These are phyloP conservation scores for Typhlichthys eigenmanni DNA, from an alignment of 2,797 vertebrate species.

Conservation along the genomic window DNA sequence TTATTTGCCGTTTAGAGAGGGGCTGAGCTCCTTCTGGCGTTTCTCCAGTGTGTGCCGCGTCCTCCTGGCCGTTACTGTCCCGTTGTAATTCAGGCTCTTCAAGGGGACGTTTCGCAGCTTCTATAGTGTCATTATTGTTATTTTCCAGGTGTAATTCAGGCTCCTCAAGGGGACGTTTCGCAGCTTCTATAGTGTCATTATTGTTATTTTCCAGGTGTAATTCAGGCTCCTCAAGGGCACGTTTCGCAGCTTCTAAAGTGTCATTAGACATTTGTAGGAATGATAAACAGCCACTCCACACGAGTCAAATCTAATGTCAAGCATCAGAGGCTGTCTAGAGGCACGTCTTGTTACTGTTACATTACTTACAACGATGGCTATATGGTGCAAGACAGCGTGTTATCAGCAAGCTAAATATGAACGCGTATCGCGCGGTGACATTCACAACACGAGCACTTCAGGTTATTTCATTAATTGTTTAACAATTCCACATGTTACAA, in stretches of 20 bases:
- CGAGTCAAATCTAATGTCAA: background rate
- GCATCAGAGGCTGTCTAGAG: background rate
- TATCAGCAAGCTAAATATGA: background rate
- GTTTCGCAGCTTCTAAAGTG: background rate
- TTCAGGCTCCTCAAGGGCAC: constrained; percentile 3
- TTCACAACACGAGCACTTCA: background rate
- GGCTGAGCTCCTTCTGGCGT: constrained; percentile 10
- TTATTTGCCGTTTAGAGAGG: constrained; percentile 90
- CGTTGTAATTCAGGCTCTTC: constrained; percentile 1
- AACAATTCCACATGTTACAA: constrained; percentile 19
- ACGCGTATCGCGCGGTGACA: background rate
- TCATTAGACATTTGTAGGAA: constrained; percentile 40
- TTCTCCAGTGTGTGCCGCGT: constrained; percentile 10
- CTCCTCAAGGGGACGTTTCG: background rate
- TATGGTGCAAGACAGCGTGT: background rate
- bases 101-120: background rate
- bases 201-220: background rate
- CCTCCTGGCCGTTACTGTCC: constrained; percentile 10
- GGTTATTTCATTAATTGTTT: background rate
- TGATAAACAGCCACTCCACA: background rate
- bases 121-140: background rate
- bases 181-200: background rate
- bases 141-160: background rate
- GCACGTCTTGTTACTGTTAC: background rate
- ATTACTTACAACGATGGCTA: background rate